Percentiles rank a stretch among this genome's conserved stretches.
Conservation (phyloP, 2,113 vertebrate genomes). For the Atlantisia rogersi region DNA sequence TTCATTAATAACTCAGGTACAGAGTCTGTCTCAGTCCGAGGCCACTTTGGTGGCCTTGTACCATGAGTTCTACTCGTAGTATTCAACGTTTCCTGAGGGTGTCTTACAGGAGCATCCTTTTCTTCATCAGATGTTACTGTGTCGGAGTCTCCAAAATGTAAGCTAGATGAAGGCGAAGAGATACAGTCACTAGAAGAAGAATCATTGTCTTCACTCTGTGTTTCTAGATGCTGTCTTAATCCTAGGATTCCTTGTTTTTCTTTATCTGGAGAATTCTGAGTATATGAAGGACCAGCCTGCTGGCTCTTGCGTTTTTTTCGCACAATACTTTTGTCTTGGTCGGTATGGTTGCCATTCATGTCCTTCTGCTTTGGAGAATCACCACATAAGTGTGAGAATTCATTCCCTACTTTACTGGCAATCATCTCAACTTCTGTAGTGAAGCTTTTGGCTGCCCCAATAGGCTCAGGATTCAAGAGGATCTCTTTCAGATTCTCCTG, state of each 20-base stretch:
- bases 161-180: conserved; percentile 94
- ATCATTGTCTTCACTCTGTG: conserved; percentile 90
- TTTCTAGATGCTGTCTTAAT: conserved; percentile 82
- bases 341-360: conserved; percentile 82
- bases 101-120: conserved; percentile 77
- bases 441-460: conserved; percentile 89
- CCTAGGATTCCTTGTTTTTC: conserved; percentile 79
- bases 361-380: conserved; percentile 83
- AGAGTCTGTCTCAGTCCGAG: conserved; percentile 87
- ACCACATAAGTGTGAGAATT: conserved; percentile 89
- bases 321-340: conserved; percentile 86
- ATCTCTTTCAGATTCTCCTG: conserved; percentile 95
- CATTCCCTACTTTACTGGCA: conserved; percentile 90
- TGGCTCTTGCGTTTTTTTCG: conserved; percentile 96
- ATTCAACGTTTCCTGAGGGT: conserved; percentile 78
- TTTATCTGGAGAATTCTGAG: conserved; percentile 85
- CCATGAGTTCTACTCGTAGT: conserved; percentile 83
- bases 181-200: conserved; percentile 97
- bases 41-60: conserved; percentile 90
- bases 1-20: conserved; percentile 87
- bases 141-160: conserved; percentile 96
- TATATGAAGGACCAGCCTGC: conserved; percentile 95
- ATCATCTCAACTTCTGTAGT: conserved; percentile 92
- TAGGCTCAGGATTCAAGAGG: conserved; percentile 89
- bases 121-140: conserved; percentile 96